Base-by-base conservation (phyloP, 1,140 invertebrate species). In the Chelonus insularis region DNA sequence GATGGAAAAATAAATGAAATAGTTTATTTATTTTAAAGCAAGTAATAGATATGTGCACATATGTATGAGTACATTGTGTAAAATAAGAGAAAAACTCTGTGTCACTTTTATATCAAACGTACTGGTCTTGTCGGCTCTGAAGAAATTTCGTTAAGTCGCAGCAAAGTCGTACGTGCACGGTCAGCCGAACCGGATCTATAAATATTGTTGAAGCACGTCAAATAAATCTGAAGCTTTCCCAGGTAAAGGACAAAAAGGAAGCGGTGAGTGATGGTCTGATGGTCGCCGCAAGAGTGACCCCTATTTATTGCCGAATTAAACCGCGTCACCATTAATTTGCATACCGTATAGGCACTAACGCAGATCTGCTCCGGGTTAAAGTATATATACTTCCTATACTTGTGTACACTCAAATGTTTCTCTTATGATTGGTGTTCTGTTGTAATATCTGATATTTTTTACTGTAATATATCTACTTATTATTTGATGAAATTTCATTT, bases 261-360 rank as follows among this genome's bases (percentile, higher is more conserved):
- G 63, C 65, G 58, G 71, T 80, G 76, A 79, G 69, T 72, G 78
- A 80, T 78, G 73, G 70, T 37, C 71, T 67, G 65, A 75, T 76
- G 72, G 72, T 64, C 68, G 73, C 63, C 69, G 65, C 65, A 75
- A 72, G 71, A 73, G 75, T 77, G 72, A 80, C 77, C 78, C 73
- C 75, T 80, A 80, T 80, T 82, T 80, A 80, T 82, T 80, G 78
- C 77, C 78, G 78, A 82, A 82, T 82, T 80, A 82, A 82, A 81
- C 72, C 77, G 76, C 76, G 74, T 78, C 78, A 74, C 77, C 78
- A 77, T 82, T 80, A 79, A 80, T 82, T 80, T 80, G 72, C 78
- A 80, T 78, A 72, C 73, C 71, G 56, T 70, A 54, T 68, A 60
- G 51, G 50, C 62, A 57, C 58, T 64, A 55, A 62, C 54, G 52